phyloP scores from a whole-genome alignment of 23 tunicate genomes.

The Styela clava region DNA sequence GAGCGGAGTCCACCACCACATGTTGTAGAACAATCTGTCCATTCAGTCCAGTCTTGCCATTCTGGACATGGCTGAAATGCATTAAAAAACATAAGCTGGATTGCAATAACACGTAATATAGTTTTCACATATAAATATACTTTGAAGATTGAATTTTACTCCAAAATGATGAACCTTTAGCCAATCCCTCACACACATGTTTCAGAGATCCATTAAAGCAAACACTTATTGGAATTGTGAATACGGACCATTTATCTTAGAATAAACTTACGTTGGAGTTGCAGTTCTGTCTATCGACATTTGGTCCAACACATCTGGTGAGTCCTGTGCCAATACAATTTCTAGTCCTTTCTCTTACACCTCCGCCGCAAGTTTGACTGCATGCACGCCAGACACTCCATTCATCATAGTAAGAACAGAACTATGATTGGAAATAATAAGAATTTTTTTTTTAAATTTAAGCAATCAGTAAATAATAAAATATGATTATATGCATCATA shows the following conservation, averaged over 20 bases:
- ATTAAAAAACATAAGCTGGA: slow-evolving; percentile 5
- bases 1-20: slow-evolving; percentile 26
- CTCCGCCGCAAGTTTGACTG: slow-evolving; percentile 63
- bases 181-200: too few species aligned
- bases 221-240: too few species aligned
- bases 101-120: too few species aligned
- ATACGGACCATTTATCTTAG: too few species aligned
- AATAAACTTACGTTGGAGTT: slow-evolving; percentile 23
- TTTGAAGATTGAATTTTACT: background rate
- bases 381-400: slow-evolving; percentile 64
- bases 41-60: slow-evolving; percentile 13
- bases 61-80: slow-evolving; percentile 16
- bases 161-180: background rate
- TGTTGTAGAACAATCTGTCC: slow-evolving; percentile 15
- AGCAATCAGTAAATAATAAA: too few species aligned
- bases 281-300: background rate
- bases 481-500: too few species aligned
- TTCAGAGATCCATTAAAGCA: too few species aligned
- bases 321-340: slow-evolving; percentile 62
- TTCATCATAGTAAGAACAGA: slow-evolving; percentile 61
- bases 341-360: slow-evolving; percentile 39
- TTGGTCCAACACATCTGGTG: slow-evolving; percentile 37
- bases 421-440: slow-evolving; percentile 6
- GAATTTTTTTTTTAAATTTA: too few species aligned
- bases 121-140: background rate